These are phyloP conservation scores for Sitta europaea DNA, from an alignment of 2,113 vertebrate genomes.

Conservation along the genomic window DNA sequence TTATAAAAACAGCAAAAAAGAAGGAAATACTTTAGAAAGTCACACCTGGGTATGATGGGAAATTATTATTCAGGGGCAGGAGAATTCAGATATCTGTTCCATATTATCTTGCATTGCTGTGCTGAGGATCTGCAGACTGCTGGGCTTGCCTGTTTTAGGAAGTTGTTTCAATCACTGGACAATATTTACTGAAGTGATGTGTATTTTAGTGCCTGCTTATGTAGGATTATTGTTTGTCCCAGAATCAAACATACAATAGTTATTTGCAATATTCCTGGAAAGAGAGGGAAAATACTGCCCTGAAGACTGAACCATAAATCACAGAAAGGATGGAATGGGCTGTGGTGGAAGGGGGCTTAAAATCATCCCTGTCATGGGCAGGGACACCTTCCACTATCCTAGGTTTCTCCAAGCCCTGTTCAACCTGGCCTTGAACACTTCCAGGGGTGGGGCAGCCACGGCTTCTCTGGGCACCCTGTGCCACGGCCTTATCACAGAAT, in stretches of 20 bases:
- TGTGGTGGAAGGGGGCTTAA: neutral
- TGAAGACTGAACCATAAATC: neutral
- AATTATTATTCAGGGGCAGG: neutral
- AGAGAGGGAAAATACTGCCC: fast-evolving
- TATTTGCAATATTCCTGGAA: neutral
- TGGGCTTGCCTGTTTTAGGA: neutral
- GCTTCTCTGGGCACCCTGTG: neutral
- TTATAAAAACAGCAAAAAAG: neutral
- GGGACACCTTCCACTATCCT: fast-evolving
- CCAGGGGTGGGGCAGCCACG: neutral
- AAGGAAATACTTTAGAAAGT: neutral
- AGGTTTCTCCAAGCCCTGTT: fast-evolving
- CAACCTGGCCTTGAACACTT: neutral
- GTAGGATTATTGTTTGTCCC: neutral
- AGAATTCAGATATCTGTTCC: neutral
- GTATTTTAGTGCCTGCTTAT: neutral
- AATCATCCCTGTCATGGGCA: neutral
- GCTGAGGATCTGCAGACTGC: neutral
- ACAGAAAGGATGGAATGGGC: neutral
- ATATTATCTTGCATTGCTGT: too few species aligned
- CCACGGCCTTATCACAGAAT: neutral
- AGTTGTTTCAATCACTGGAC: neutral
- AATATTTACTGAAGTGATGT: neutral
- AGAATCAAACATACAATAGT: neutral
- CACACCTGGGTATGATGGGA: neutral